These are phyloP conservation scores for Toxotes chatareus DNA, from an alignment of 2,113 vertebrate species.

Conservation along the genomic window DNA sequence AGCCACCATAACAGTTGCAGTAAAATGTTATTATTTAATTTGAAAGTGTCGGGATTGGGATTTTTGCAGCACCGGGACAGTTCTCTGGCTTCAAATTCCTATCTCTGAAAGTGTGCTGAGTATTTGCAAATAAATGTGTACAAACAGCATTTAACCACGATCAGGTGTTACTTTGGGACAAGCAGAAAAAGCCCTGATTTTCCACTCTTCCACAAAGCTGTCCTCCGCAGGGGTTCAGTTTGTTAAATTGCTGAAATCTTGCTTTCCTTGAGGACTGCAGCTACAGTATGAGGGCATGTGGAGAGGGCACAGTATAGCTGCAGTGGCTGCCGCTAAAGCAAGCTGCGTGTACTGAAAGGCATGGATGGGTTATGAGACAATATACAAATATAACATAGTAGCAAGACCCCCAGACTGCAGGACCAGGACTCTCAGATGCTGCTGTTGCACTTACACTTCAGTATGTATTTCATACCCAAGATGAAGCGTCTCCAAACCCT, in stretches of 20 bases:
- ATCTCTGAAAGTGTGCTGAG: conserved; percentile 20
- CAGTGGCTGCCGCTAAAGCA: conserved; percentile 63
- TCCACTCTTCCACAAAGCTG: conserved; percentile 40
- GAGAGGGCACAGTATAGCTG: conserved; percentile 70
- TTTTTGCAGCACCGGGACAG: background rate
- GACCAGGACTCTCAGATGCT: background rate
- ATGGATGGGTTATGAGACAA: conserved; percentile 13
- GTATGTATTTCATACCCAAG: background rate
- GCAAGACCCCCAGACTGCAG: background rate
- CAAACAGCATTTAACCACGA: conserved; percentile 6
- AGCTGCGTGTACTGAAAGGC: conserved; percentile 40
- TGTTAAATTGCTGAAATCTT: conserved; percentile 78
- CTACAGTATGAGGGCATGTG: conserved; percentile 64
- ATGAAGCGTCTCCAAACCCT: background rate
- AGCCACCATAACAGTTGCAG: background rate
- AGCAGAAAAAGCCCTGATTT: conserved; percentile 56
- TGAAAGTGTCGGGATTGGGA: background rate
- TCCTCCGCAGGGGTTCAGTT: conserved; percentile 63
- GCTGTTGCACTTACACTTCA: background rate
- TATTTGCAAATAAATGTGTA: conserved; percentile 16
- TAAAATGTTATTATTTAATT: background rate
- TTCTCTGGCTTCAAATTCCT: background rate
- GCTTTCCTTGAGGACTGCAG: conserved; percentile 76
- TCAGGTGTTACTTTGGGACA: conserved; percentile 44
- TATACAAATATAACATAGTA: background rate